Evolutionary conservation across 2,797 vertebrate species (phyloP).

Genomic region (Setipinna tenuifilis): DNA sequence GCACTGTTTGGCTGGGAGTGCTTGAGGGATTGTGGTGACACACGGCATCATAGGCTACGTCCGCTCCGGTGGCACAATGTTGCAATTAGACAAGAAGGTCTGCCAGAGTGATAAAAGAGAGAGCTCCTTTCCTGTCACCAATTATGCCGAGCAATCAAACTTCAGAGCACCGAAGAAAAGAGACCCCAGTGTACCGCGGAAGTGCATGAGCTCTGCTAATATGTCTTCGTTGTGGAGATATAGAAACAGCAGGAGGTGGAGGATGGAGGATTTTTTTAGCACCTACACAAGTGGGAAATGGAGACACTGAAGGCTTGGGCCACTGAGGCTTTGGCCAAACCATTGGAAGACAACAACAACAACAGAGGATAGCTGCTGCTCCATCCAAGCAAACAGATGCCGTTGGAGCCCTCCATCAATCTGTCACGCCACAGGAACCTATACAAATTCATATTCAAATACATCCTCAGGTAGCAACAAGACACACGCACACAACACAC

Average conservation of each 20-base stretch:
- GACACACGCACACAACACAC: background rate
- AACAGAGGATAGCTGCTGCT: background rate
- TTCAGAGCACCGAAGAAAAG: background rate
- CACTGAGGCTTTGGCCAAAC: background rate
- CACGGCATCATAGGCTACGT: conserved; percentile 12
- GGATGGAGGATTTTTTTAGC: background rate
- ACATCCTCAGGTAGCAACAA: background rate
- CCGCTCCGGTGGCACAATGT: conserved; percentile 34
- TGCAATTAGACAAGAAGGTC: conserved; percentile 33
- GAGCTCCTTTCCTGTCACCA: conserved; percentile 26
- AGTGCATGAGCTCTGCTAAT: background rate
- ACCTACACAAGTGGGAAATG: background rate
- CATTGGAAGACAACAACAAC: background rate
- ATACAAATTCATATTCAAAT: conserved; percentile 17
- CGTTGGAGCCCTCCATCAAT: background rate
- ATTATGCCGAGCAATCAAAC: conserved; percentile 35
- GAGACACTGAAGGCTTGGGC: background rate
- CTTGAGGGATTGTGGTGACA: background rate
- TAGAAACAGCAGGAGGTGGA: background rate
- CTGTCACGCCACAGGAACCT: background rate
- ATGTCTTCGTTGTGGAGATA: conserved; percentile 2
- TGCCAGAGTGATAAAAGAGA: conserved; percentile 31
- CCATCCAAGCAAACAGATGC: background rate
- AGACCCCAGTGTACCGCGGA: background rate
- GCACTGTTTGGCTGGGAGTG: conserved; percentile 24